These are phyloP conservation scores for Holothuria glaberrima DNA, from an alignment of 35 echinoderm and acorn worm species.

Conservation along the genomic window DNA sequence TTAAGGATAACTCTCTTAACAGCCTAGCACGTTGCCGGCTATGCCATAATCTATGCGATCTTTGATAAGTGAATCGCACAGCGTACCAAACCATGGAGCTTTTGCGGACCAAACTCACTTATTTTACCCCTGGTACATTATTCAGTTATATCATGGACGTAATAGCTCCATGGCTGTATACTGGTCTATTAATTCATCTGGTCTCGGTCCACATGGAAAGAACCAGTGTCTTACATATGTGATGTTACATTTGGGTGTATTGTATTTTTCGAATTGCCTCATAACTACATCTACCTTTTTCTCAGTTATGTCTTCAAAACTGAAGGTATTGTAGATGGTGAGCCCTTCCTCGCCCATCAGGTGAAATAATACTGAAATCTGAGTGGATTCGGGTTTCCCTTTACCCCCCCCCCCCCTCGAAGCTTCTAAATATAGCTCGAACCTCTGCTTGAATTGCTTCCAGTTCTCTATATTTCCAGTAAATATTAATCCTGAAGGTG, in stretches of 20 bases:
- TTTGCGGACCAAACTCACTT: slow-evolving; percentile 2
- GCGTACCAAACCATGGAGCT: too few species aligned
- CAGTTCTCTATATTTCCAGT: too few species aligned
- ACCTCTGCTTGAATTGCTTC: too few species aligned
- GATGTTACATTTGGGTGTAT: slow-evolving; percentile 1
- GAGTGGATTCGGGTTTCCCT: too few species aligned
- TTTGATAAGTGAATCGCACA: background rate
- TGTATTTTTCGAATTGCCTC: background rate
- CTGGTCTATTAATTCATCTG: slow-evolving; percentile 37
- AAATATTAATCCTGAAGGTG: too few species aligned
- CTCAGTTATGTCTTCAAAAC: background rate
- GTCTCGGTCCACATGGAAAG: slow-evolving; percentile 4
- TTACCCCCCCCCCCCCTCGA: too few species aligned
- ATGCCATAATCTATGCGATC: background rate
- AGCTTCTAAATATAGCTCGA: too few species aligned
- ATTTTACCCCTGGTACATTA: background rate
- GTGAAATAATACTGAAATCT: background rate
- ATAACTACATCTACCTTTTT: background rate
- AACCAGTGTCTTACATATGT: slow-evolving; percentile 32
- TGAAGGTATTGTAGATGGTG: slow-evolving; percentile 6
- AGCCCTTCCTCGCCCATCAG: background rate
- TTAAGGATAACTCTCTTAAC: too few species aligned
- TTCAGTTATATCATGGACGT: too few species aligned
- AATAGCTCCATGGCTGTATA: too few species aligned
- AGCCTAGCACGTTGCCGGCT: too few species aligned